Percentiles rank a stretch among this genome's conserved stretches.
Evolutionary conservation across 2,113 vertebrate species (phyloP).

Genomic region (Semicossyphus pulcher): DNA sequence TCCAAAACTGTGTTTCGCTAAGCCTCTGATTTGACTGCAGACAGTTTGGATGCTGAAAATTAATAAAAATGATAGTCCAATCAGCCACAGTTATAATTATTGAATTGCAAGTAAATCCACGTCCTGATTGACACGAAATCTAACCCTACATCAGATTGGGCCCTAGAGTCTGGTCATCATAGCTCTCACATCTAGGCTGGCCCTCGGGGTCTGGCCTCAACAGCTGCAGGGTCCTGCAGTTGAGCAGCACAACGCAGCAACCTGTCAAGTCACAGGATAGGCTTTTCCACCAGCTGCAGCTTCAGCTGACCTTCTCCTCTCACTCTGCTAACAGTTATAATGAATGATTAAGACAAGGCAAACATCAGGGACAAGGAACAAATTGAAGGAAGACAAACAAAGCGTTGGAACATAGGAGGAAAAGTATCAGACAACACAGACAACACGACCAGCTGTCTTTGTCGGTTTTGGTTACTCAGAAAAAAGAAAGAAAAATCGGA

Average conservation of each 20-base stretch:
- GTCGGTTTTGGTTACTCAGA: constrained; percentile 31
- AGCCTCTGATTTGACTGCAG: not conserved
- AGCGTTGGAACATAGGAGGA: constrained; percentile 4
- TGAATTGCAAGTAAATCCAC: too few species aligned
- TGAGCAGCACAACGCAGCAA: constrained; percentile 36
- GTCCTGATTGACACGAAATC: not conserved
- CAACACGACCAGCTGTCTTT: constrained; percentile 46
- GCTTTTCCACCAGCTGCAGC: constrained; percentile 54
- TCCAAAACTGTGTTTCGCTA: too few species aligned
- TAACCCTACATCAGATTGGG: constrained; percentile 18
- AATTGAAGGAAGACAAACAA: constrained; percentile 31
- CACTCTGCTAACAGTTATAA: constrained; percentile 53
- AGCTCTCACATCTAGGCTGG: constrained; percentile 5
- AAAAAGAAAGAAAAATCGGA: constrained; percentile 8
- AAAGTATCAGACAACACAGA: constrained; percentile 62
- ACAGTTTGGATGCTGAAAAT: not conserved
- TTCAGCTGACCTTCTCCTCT: constrained; percentile 32
- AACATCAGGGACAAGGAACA: constrained; percentile 19
- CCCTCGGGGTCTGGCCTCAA: not conserved
- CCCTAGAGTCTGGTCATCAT: constrained; percentile 30
- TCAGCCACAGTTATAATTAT: too few species aligned
- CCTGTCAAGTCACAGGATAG: constrained; percentile 67
- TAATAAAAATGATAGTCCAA: not conserved
- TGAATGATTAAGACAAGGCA: constrained; percentile 55
- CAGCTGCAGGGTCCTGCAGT: not conserved